Percentiles rank a stretch among this genome's conserved stretches.
These are phyloP conservation scores for Pachyseris speciosa DNA, from an alignment of 64 coral and sea anemone genomes.

Conservation along the genomic window DNA sequence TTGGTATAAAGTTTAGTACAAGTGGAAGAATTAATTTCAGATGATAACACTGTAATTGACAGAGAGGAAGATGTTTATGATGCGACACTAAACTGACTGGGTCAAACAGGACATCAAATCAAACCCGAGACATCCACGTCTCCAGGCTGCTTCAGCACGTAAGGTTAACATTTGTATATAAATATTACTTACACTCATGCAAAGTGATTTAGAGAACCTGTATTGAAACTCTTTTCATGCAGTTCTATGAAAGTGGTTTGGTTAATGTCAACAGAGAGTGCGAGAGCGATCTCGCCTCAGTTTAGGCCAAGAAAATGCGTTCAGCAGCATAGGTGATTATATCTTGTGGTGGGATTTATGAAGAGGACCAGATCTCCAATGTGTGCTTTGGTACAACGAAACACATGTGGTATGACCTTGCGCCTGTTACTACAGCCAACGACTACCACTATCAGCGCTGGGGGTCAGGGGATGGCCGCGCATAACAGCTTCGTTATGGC, in stretches of 20 bases:
- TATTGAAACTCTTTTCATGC: too few species aligned
- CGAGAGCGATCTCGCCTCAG: background rate
- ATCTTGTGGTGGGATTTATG: conserved; percentile 9
- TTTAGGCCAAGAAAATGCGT: conserved; percentile 29
- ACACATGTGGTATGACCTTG: conserved; percentile 35
- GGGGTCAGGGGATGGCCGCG: conserved; percentile 4
- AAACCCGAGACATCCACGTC: too few species aligned
- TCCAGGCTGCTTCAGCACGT: too few species aligned
- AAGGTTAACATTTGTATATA: too few species aligned
- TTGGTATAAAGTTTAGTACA: too few species aligned
- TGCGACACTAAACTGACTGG: too few species aligned
- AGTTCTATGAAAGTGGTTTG: background rate
- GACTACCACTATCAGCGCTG: background rate
- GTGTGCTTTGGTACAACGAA: background rate
- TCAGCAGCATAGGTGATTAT: conserved; percentile 2
- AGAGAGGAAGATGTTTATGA: too few species aligned
- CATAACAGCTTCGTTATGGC: background rate
- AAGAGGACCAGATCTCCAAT: background rate
- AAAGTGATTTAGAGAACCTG: too few species aligned
- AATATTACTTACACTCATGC: too few species aligned
- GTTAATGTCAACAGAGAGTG: background rate
- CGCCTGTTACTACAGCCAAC: background rate
- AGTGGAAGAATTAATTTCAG: too few species aligned
- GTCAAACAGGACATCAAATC: too few species aligned
- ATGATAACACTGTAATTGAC: too few species aligned